phyloP scores from a whole-genome alignment of 2,888 invertebrate species.

The Chromoteleia sp. region DNA sequence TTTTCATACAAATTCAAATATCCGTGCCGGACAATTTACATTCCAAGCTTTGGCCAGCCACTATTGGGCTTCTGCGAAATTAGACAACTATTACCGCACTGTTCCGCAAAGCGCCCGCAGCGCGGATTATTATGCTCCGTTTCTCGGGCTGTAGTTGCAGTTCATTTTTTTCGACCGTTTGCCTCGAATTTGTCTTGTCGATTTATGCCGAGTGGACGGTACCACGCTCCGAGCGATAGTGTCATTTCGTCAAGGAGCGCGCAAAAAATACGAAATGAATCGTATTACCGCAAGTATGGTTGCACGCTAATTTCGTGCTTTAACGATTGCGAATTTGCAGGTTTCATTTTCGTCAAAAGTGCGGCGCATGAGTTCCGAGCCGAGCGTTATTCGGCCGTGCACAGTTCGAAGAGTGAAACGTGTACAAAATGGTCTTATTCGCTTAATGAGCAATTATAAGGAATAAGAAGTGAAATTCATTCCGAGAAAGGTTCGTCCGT shows the following conservation, averaged over 20 bases:
- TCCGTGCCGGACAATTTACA: slow-evolving; percentile 50
- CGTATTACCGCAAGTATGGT: slow-evolving; percentile 18
- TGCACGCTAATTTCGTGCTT: slow-evolving; percentile 1
- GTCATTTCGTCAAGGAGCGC: slow-evolving; percentile 57
- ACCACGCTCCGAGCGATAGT: slow-evolving; percentile 45
- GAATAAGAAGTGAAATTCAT: slow-evolving; percentile 40
- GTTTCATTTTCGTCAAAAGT: slow-evolving; percentile 7
- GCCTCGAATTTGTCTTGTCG: slow-evolving; percentile 40
- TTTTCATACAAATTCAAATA: slow-evolving; percentile 66
- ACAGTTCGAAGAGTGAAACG: slow-evolving; percentile 23
- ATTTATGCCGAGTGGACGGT: slow-evolving; percentile 23
- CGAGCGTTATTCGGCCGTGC: background rate
- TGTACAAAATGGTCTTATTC: slow-evolving; percentile 32
- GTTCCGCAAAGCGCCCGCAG: slow-evolving; percentile 45
- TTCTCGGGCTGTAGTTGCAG: slow-evolving; percentile 17
- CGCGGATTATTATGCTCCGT: slow-evolving; percentile 42
- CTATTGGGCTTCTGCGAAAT: slow-evolving; percentile 51
- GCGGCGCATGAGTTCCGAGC: background rate
- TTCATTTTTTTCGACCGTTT: slow-evolving; percentile 26
- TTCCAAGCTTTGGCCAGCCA: slow-evolving; percentile 35
- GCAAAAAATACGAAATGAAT: slow-evolving; percentile 27
- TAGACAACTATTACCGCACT: slow-evolving; percentile 59
- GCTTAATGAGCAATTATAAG: slow-evolving; percentile 39
- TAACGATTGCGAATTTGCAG: background rate
- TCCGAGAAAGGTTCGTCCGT: slow-evolving; percentile 27